These are phyloP conservation scores for Torymus tubicola DNA, from an alignment of 2,888 invertebrate species.

Conservation along the genomic window DNA sequence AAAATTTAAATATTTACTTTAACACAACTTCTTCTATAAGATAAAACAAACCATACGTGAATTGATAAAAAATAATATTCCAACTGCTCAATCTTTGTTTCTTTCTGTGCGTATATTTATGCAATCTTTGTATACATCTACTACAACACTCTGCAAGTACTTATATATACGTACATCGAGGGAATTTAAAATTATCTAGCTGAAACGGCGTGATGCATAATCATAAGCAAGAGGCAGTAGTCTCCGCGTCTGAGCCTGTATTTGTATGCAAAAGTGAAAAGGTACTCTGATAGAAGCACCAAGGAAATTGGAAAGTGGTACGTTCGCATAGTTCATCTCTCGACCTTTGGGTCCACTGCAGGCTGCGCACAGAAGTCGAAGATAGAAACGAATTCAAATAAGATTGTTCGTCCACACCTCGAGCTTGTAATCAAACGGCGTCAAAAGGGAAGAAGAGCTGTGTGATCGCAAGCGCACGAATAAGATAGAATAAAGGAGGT, in stretches of 20 bases:
- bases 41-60: background rate
- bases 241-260: constrained; percentile 7
- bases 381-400: constrained; percentile 57
- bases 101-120: constrained; percentile 5
- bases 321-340: constrained; percentile 46
- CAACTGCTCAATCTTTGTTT: background rate
- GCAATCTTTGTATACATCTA: constrained; percentile 2
- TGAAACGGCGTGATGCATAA: constrained; percentile 51
- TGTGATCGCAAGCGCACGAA: background rate
- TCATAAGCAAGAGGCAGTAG: constrained; percentile 41
- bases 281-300: constrained; percentile 48
- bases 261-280: constrained; percentile 56
- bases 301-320: constrained; percentile 57
- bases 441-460: constrained; percentile 55
- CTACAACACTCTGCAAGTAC: background rate
- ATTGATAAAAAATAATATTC: background rate
- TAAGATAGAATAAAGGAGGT: too few relatives aligned
- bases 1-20: too few relatives aligned
- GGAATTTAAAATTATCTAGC: constrained; percentile 48
- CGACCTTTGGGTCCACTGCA: constrained; percentile 23
- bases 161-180: background rate
- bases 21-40: too few relatives aligned
- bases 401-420: constrained; percentile 60
- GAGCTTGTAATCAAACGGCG: constrained; percentile 59
- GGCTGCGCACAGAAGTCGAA: constrained; percentile 41